Conservation (phyloP, 1,140 invertebrate species). For the Caenorhabditis inopinata region DNA sequence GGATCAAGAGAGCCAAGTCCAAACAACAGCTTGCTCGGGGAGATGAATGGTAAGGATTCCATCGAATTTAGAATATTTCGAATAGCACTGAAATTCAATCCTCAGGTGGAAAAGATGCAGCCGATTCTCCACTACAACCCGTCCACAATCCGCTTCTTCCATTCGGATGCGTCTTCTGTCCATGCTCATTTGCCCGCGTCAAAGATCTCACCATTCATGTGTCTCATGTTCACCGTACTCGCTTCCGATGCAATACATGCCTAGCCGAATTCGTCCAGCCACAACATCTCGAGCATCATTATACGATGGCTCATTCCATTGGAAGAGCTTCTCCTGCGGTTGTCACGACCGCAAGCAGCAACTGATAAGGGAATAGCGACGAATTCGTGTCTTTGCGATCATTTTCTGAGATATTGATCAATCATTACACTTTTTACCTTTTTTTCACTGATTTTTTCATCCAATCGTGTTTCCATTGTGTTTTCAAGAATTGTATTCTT, state of each 20-base stretch:
- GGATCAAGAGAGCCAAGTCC: not conserved
- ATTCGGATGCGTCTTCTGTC: conserved; percentile 6
- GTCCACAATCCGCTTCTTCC: not conserved
- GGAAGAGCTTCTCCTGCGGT: not conserved
- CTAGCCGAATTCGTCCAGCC: not conserved
- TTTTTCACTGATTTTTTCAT: too few relatives aligned
- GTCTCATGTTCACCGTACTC: not conserved
- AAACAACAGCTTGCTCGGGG: not conserved
- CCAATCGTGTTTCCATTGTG: too few relatives aligned
- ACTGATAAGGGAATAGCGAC: too few relatives aligned
- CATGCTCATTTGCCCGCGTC: not conserved
- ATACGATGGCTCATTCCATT: not conserved
- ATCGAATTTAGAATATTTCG: too few relatives aligned
- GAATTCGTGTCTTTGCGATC: too few relatives aligned
- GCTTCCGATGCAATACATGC: not conserved
- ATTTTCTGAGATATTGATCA: too few relatives aligned
- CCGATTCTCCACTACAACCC: not conserved
- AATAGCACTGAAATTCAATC: not conserved
- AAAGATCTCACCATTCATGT: not conserved
- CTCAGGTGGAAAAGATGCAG: not conserved
- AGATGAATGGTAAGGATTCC: too few relatives aligned
- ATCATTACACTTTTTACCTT: too few relatives aligned
- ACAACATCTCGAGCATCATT: not conserved
- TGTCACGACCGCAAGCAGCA: too few relatives aligned
- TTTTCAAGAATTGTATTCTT: too few relatives aligned